phyloP scores from a whole-genome alignment of 30 jellyfish, hydroid and myxozoan species.

The Aurelia aurita complex sp. Pacific region DNA sequence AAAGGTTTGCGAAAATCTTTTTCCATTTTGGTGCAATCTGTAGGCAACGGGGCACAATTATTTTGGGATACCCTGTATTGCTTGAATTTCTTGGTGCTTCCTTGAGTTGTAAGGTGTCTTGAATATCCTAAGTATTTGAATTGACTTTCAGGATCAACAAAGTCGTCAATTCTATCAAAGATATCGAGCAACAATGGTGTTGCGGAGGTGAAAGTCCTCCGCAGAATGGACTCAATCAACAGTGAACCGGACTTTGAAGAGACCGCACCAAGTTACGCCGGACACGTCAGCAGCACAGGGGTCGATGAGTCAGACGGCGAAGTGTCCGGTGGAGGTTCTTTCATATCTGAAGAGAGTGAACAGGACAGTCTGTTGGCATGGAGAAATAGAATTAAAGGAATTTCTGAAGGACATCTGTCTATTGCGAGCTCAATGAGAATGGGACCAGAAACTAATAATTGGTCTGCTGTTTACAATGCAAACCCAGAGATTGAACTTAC shows the following conservation, averaged over 20 bases:
- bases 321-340: constrained; percentile 33
- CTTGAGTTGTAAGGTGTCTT: neutral
- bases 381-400: constrained; percentile 52
- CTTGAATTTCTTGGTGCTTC: neutral
- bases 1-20: no score
- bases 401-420: constrained; percentile 13
- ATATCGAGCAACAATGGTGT: constrained; percentile 6
- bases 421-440: neutral
- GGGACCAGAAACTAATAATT: neutral
- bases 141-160: constrained; percentile 22
- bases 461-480: constrained; percentile 50
- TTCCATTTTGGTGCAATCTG: no score
- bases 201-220: constrained; percentile 25
- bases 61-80: neutral
- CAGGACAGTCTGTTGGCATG: constrained; percentile 48
- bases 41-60: no score
- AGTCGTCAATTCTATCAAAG: constrained; percentile 45
- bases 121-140: neutral
- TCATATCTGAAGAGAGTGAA: constrained; percentile 42
- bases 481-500: constrained; percentile 66
- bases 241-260: constrained; percentile 49
- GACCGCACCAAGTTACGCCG: constrained; percentile 41
- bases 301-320: constrained; percentile 50
- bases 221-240: constrained; percentile 16
- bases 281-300: constrained; percentile 54